phyloP scores from a whole-genome alignment of 2,888 invertebrate genomes.

The Adineta ricciae region DNA sequence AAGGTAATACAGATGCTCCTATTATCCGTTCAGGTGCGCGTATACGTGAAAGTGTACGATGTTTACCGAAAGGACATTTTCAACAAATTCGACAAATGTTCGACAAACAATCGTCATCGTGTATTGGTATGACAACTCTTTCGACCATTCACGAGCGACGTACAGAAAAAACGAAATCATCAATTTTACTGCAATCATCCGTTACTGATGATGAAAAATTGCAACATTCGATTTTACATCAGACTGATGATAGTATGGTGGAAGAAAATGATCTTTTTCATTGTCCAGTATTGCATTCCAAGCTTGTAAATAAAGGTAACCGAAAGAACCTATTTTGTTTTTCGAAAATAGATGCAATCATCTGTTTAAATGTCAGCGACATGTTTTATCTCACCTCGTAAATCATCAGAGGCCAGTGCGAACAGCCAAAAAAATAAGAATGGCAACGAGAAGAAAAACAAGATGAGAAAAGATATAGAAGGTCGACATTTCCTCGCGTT shows the following conservation, averaged over 20 bases:
- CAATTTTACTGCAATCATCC: neutral
- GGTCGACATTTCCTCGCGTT: neutral
- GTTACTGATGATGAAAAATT: conserved; percentile 19
- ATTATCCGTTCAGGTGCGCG: neutral
- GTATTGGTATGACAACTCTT: neutral
- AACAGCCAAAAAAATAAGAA: neutral
- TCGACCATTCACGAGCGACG: neutral
- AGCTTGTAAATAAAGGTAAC: neutral
- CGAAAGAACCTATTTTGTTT: neutral
- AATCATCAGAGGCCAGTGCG: neutral
- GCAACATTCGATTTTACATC: neutral
- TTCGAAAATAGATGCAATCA: neutral
- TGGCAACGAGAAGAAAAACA: neutral
- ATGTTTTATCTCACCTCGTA: neutral
- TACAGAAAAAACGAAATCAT: no score
- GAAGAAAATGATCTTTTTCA: neutral
- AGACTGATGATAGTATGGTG: neutral
- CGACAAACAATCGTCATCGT: neutral
- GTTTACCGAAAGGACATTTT: conserved; percentile 33
- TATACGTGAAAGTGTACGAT: conserved; percentile 27
- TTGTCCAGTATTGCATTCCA: neutral
- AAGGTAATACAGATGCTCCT: neutral
- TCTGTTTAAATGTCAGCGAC: neutral
- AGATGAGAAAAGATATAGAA: neutral
- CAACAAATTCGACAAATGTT: conserved; percentile 31